phyloP scores from a whole-genome alignment of 2,888 invertebrate genomes.

The Meliscaeva auricollis region DNA sequence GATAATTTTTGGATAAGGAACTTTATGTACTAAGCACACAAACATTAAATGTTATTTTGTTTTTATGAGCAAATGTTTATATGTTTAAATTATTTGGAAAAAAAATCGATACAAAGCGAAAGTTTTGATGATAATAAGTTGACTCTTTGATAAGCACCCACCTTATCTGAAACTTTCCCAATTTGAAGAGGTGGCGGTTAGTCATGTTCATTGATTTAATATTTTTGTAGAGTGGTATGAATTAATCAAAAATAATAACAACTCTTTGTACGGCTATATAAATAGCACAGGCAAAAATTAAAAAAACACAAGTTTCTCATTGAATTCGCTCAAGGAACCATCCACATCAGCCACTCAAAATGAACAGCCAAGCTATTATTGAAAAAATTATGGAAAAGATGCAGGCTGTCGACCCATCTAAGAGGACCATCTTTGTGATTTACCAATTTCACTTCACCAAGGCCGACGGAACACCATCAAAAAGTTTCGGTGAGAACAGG shows the following conservation, averaged over 20 bases:
- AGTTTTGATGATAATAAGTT: not conserved
- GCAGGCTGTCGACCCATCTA: not conserved
- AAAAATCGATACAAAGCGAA: not conserved
- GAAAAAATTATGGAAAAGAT: constrained; percentile 1
- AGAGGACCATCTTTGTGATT: not conserved
- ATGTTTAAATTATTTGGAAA: not conserved
- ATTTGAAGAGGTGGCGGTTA: not conserved
- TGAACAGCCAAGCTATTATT: not conserved
- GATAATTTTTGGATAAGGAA: not conserved
- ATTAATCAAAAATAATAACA: not conserved
- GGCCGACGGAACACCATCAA: not conserved
- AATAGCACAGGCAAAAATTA: not conserved
- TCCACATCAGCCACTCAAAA: not conserved
- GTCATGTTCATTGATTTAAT: not conserved
- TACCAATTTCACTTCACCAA: constrained; percentile 15
- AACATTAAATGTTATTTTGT: not conserved
- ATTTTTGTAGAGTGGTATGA: not conserved
- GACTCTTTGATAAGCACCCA: not conserved
- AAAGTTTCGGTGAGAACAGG: constrained; percentile 1
- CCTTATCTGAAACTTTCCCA: not conserved
- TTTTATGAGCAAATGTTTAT: not conserved
- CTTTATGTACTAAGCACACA: not conserved
- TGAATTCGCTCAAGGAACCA: not conserved
- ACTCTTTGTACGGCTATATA: not conserved
- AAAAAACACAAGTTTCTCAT: not conserved